Percentiles rank a stretch among this genome's conserved stretches.
Conservation (phyloP, 2,113 vertebrate genomes). For the Grammomys surdaster region DNA sequence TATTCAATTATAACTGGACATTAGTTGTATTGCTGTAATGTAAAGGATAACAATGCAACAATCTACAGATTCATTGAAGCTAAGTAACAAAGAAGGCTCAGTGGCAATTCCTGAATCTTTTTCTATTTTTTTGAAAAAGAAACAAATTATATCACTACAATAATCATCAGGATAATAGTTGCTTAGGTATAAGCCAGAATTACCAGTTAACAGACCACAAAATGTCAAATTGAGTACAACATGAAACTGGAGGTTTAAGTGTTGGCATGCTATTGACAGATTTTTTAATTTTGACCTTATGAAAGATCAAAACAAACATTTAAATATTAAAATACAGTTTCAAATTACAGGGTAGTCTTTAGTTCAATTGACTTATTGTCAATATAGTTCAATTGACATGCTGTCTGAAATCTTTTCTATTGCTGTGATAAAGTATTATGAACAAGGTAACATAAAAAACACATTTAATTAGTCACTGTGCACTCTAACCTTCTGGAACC, state of each 20-base stretch:
- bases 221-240: not conserved
- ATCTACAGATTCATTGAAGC: not conserved
- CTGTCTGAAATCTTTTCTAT: not conserved
- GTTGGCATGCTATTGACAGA: not conserved
- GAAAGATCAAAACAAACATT: not conserved
- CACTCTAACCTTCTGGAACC: too few species aligned
- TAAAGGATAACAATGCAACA: not conserved
- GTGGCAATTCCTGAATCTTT: not conserved
- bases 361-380: not conserved
- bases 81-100: not conserved
- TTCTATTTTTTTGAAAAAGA: not conserved
- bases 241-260: not conserved
- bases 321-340: not conserved
- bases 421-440: not conserved
- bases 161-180: not conserved
- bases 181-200: not conserved
- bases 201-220: not conserved
- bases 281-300: not conserved
- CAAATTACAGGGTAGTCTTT: not conserved
- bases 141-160: not conserved
- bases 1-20: not conserved
- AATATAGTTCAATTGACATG: not conserved
- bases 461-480: not conserved
- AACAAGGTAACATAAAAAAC: not conserved
- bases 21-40: not conserved